A percentile compares a stretch with the other conserved stretches of the same genome.
phyloP scores from a whole-genome alignment of 1,140 invertebrate genomes.

The Phortica variegata region DNA sequence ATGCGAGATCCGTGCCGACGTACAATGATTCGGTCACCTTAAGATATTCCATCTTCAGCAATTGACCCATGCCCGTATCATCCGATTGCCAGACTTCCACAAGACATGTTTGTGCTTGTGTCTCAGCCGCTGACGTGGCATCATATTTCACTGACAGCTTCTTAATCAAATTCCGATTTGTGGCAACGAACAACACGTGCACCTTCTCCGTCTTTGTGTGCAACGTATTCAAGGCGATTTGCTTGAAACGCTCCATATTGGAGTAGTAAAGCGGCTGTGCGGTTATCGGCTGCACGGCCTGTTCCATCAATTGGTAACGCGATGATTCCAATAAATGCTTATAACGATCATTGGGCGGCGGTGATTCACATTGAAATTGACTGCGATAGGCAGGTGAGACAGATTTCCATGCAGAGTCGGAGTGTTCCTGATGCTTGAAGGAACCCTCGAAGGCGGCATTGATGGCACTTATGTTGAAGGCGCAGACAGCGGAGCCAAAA shows the following conservation, averaged over 20 bases:
- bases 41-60: constrained; percentile 73
- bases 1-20: constrained; percentile 70
- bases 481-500: constrained; percentile 88
- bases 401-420: constrained; percentile 76
- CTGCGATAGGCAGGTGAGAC: constrained; percentile 61
- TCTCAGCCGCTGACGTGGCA: constrained; percentile 59
- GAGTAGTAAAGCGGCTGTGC: constrained; percentile 70
- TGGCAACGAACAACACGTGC: constrained; percentile 79
- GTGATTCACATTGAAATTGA: constrained; percentile 63
- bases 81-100: constrained; percentile 82
- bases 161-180: constrained; percentile 71
- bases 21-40: constrained; percentile 82
- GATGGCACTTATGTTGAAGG: constrained; percentile 85
- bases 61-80: constrained; percentile 43
- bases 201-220: constrained; percentile 67
- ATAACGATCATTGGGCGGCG: constrained; percentile 42
- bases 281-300: constrained; percentile 74
- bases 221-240: constrained; percentile 77
- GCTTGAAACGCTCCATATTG: constrained; percentile 73
- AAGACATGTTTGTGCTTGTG: constrained; percentile 74
- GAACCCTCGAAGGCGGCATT: constrained; percentile 80
- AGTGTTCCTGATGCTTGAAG: constrained; percentile 81
- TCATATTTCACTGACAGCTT: constrained; percentile 77
- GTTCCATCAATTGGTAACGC: constrained; percentile 86
- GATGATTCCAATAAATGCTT: constrained; percentile 67